Percentiles rank a stretch among this genome's conserved stretches.
Conservation (phyloP, 1,140 invertebrate genomes). For the Drosophila nasuta region DNA sequence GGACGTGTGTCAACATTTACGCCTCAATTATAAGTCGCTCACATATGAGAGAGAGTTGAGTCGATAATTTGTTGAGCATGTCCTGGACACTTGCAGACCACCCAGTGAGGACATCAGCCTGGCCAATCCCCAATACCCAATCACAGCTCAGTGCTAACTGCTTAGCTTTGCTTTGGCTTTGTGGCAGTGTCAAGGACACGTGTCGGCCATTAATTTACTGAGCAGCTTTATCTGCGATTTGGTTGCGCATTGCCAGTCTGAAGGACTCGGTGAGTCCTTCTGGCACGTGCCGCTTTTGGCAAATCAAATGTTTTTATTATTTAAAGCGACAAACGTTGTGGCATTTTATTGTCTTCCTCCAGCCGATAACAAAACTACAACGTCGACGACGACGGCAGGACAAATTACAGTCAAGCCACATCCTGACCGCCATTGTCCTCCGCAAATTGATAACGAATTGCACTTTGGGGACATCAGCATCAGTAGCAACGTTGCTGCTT, state of each 20-base stretch:
- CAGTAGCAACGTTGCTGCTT: neutral
- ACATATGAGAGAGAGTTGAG: conserved; percentile 38
- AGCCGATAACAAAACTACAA: conserved; percentile 61
- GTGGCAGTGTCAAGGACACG: conserved; percentile 55
- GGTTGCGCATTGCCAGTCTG: conserved; percentile 60
- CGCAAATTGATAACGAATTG: conserved; percentile 76
- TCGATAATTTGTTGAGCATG: conserved; percentile 71
- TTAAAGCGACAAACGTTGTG: conserved; percentile 76
- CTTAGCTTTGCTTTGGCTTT: neutral
- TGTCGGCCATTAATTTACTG: conserved; percentile 80
- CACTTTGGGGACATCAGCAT: conserved; percentile 64
- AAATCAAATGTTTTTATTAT: conserved; percentile 84
- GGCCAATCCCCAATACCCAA: conserved; percentile 36
- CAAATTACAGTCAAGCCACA: conserved; percentile 77
- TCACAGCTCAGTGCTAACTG: conserved; percentile 12
- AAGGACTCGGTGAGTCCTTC: conserved; percentile 22
- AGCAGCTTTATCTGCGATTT: conserved; percentile 75
- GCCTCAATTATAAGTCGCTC: conserved; percentile 72
- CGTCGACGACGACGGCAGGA: conserved; percentile 47
- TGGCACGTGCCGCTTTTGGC: conserved; percentile 77
- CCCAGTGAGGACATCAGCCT: conserved; percentile 62
- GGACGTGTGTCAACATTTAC: conserved; percentile 79
- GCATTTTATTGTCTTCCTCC: conserved; percentile 73
- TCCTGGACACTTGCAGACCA: conserved; percentile 61
- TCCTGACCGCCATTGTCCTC: conserved; percentile 77